Base-by-base conservation (phyloP, 2,888 invertebrate genomes). In the Limnephilus marmoratus region DNA sequence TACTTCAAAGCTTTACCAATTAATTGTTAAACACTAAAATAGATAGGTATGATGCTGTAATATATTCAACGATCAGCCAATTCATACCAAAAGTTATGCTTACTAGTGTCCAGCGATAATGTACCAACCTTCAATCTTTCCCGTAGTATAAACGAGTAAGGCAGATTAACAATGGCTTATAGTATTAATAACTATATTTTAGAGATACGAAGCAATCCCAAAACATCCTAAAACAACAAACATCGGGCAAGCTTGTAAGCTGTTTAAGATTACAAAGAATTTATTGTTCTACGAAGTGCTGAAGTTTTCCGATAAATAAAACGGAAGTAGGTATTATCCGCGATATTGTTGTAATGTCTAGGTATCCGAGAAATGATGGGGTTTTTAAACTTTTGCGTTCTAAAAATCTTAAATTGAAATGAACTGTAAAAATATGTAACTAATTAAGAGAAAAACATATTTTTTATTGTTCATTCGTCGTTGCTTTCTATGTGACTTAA, bases 161-260 rank as follows among this genome's bases (percentile, higher is more conserved):
- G 68, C 68, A n/a, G 68, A 68, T 68, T 68, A 68, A n/a, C 68
- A 68, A 68, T 68, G 9, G 68, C 68, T 68, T 68, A 68, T 68
- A 68, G 68, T 68, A 68, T 68, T 68, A 68, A 68, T 68, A 68
- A 68, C 68, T 68, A 68, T 68, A 68, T n/a, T 68, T 68, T n/a
- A 68, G 68, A 68, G 9, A 68, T 68, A 68, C 68, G 68, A 68
- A 24, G 68, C 68, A n/a, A 68, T 68, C 9, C 68, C 24, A 9
- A 24, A 68, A 9, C 24, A 68, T 68, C 68, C 68, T 68, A 68
- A 68, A 68, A 68, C 68, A 68, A 68, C 68, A 68, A 68, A 68
- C 68, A 24, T 68, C 4, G 24, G n/a, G 68, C 5, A 9, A 68
- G 68, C 68, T 68, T 2, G 68, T 68, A 68, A 68, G 68, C 68